Evolutionary conservation across 2,113 vertebrate genomes (phyloP).

Genomic region (Erpornis zantholeuca): DNA sequence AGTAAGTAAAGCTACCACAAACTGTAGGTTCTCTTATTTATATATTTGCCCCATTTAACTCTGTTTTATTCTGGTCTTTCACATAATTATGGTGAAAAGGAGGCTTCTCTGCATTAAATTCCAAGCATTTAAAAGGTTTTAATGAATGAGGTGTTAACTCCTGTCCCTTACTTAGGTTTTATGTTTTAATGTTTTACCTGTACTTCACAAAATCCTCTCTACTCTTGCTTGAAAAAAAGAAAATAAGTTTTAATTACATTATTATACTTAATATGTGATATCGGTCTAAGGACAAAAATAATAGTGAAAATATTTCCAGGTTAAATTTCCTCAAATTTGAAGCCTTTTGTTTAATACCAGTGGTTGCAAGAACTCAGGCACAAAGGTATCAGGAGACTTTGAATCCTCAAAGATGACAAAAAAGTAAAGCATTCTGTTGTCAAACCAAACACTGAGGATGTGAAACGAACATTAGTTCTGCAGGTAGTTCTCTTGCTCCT

Average conservation of each 20-base stretch:
- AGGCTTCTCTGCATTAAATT: conserved; percentile 5
- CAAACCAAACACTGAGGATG: background rate
- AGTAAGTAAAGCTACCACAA: conserved; percentile 60
- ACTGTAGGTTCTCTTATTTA: conserved; percentile 45
- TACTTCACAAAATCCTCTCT: background rate
- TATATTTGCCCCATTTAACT: conserved; percentile 54
- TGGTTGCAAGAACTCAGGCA: background rate
- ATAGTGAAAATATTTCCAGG: background rate
- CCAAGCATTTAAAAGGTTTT: conserved; percentile 7
- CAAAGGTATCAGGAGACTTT: background rate
- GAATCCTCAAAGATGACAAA: background rate
- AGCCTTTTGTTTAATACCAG: background rate
- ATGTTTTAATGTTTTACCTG: background rate
- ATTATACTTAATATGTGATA: background rate
- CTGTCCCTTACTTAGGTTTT: background rate
- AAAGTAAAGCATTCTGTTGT: background rate
- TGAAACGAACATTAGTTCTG: background rate
- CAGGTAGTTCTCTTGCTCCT: background rate
- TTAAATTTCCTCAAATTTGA: background rate
- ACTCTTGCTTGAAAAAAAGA: background rate
- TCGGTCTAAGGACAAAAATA: background rate
- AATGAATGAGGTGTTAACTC: conserved; percentile 26
- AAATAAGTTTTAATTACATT: background rate
- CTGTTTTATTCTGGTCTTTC: conserved; percentile 42
- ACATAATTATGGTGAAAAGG: conserved; percentile 21